Base-by-base conservation (phyloP, 2,797 vertebrate species). In the Pempheris klunzingeri region DNA sequence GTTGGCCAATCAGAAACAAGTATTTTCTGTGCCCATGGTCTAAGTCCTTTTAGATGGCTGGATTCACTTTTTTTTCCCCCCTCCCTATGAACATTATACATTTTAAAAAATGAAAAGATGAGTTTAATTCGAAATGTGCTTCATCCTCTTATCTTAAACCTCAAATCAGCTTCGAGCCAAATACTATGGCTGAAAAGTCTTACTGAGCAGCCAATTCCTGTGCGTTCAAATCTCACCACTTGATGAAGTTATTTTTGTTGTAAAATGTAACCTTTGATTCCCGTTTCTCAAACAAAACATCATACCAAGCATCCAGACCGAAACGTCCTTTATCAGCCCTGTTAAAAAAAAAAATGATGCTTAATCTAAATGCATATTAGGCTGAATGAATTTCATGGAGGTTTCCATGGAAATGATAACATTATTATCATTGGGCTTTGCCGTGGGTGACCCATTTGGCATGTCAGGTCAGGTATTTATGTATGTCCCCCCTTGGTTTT, bases 101-200 rank as follows among this genome's bases (percentile, higher is more conserved):
- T 57, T 66, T 30, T 2, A 26, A 60, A n/a, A 61, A 76, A 57
- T 44, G 26, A 67, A 49, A 61, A 26, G 18, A 66, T 55, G 32
- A 44, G 32, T 39, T 70, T 20, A 24, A 43, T 54, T 53, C 4
- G 18, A 60, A 73, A 73, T 69, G 36, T 46, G 8, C 38, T 59
- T 74, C 22, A 81, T 78, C 74, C 52, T 71, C 74, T 74, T 78
- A 74, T 71, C 22, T 18, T 71, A 36, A 58, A 49, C 43, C 26
- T 69, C 3, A 52, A 77, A 77, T 52, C 74, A 66, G 59, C 70
- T 67, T 63, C 63, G 18, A 66, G 62, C 22, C 49, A 36, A 65
- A 65, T 38, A 46, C 18, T 34, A 26, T 6, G 43, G 36, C 61
- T 70, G 60, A 38, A 57, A 49, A 47, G 47, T 60, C 4, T 70